Base-by-base conservation (phyloP, 2,113 vertebrate species). In the Eulemur rufifrons region DNA sequence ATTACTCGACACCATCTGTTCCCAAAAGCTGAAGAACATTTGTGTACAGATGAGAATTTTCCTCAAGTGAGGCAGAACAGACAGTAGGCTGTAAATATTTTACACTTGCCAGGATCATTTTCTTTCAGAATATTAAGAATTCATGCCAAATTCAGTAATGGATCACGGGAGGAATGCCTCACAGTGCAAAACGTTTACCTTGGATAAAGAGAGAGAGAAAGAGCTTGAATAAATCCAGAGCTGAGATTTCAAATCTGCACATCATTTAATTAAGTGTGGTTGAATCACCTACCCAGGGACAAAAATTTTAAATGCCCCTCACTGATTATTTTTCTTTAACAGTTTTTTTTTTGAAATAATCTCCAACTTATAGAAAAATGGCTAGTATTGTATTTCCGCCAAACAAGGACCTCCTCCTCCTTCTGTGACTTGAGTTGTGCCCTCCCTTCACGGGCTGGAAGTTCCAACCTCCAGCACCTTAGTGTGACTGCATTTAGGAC, bases 1-100 rank as follows among this genome's bases (percentile, higher is more conserved):
- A 92, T 89, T 85, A 10, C 86, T 74, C 68, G 78, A 77, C 23
- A 29, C 97, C 96, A 89, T 96, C 96, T 97, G 96, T 76, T 94
- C 83, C 90, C 82, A 81, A 91, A 71, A 59, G 56, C 85, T 47
- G 29, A 93, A 89, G 90, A 94, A 50, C 61, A 39, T 78, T 92
- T 97, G 87, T 63, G 83, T 92, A 81, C 89, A 93, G 69, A 74
- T 21, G 29, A 93, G 93, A 54, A 42, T 85, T 86, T 92, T 90
- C 95, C 95, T 93, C 91, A 81, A 85, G 89, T 80, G 77, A 96
- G 77, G 74, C 88, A 63, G 88, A 87, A 47, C 34, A 97, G 45
- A 81, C 82, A 95, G 94, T 85, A 92, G 94, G 34, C 78, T 85
- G 37, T 69, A 52, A 97, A 95, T 89, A 92, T 88, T 97, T 94